Evolutionary conservation across 2,797 vertebrate genomes (phyloP).

Genomic region (Microctenopoma steveboyesi): DNA sequence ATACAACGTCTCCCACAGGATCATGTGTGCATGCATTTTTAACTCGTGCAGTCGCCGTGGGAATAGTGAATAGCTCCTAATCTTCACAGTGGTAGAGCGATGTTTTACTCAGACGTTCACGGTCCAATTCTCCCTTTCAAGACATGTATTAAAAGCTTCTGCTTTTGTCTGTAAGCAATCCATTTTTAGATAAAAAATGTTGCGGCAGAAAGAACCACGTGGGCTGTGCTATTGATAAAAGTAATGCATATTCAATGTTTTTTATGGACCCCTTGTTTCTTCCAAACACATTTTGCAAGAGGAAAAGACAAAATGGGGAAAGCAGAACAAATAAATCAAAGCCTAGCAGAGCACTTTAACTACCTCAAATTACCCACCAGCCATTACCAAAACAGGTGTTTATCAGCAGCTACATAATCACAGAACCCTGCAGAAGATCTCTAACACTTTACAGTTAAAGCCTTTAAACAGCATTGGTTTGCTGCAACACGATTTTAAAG

Average conservation of each 20-base stretch:
- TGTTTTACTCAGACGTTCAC: conserved; percentile 26
- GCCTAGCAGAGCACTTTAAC: conserved; percentile 17
- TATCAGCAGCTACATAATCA: conserved; percentile 31
- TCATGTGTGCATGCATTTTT: conserved; percentile 65
- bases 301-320: conserved; percentile 19
- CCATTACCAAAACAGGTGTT: conserved; percentile 29
- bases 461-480: conserved; percentile 2
- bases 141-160: conserved; percentile 30
- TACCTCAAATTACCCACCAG: conserved; percentile 20
- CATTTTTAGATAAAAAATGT: conserved; percentile 17
- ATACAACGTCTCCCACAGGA: conserved; percentile 53
- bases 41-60: conserved; percentile 33
- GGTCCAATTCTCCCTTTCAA: conserved; percentile 38
- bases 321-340: conserved; percentile 41
- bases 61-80: conserved; percentile 40
- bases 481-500: conserved; percentile 2
- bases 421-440: conserved; percentile 3
- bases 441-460: not conserved
- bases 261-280: conserved; percentile 8
- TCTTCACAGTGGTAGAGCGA: conserved; percentile 16
- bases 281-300: conserved; percentile 19
- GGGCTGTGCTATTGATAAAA: conserved; percentile 16
- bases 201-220: conserved; percentile 4
- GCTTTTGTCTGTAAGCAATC: conserved; percentile 38
- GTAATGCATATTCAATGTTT: conserved; percentile 12